phyloP scores from a whole-genome alignment of 92 coral and sea anemone species.

The Bergia sp. region DNA sequence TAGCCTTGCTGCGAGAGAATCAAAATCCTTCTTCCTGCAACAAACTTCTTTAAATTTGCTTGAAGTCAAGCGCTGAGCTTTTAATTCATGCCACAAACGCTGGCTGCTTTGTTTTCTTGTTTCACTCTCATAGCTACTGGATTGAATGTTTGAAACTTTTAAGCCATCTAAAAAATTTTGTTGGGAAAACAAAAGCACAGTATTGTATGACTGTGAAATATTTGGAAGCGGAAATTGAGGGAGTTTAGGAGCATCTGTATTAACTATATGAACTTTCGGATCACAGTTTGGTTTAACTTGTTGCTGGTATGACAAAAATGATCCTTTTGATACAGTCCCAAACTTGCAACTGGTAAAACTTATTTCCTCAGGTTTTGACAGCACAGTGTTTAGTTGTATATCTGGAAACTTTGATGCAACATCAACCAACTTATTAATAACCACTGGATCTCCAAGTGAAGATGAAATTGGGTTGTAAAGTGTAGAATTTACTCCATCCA shows the following conservation, averaged over 20 bases:
- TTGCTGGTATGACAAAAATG: slow-evolving; percentile 45
- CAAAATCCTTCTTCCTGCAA: background rate
- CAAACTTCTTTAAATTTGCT: slow-evolving; percentile 45
- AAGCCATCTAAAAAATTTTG: slow-evolving; percentile 35
- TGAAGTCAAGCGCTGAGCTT: slow-evolving; percentile 14
- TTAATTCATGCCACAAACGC: background rate
- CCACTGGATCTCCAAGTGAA: slow-evolving; percentile 1
- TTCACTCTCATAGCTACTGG: slow-evolving; percentile 35
- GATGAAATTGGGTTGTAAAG: slow-evolving; percentile 45
- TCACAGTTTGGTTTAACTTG: background rate
- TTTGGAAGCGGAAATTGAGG: slow-evolving; percentile 22
- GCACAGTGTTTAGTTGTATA: background rate
- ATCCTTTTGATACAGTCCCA: slow-evolving; percentile 22
- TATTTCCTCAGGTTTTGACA: background rate
- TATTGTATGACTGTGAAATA: background rate
- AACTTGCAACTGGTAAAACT: background rate
- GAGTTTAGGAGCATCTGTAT: slow-evolving; percentile 29
- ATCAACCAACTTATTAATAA: slow-evolving; percentile 3
- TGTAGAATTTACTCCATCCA: slow-evolving; percentile 49
- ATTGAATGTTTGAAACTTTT: slow-evolving; percentile 4
- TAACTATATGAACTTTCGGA: slow-evolving; percentile 39
- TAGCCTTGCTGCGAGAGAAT: slow-evolving; percentile 14
- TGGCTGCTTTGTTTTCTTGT: slow-evolving; percentile 24
- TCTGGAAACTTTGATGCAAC: background rate
- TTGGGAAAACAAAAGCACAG: slow-evolving; percentile 4